Evolutionary conservation across 2,888 invertebrate genomes (phyloP), one percentile per base, ranked within the genome.

Genomic region (Dermolepida albohirtum): DNA sequence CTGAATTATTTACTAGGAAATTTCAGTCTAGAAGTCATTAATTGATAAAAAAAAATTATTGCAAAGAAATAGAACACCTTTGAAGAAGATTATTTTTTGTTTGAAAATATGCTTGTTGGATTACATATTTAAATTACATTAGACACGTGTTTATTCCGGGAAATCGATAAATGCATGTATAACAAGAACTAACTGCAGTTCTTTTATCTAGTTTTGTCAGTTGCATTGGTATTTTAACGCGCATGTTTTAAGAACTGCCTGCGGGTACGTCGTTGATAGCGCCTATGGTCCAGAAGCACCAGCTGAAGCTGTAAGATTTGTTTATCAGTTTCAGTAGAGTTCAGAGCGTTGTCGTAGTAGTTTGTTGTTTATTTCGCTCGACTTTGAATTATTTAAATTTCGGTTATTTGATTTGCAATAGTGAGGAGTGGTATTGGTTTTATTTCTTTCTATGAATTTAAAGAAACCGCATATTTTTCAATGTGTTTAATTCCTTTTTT

Each of bases 291-390:
- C 69, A 69, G 44, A 55, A 44, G 54, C 64, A 49, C 50, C 57
- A 51, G 59, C 65, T 66, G 69, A 69, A 66, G 65, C 69, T 69
- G 69, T 51, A 62, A 51, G 65, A 59, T 69, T 68, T 69, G 65
- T 69, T 69, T 69, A 69, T 69, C 69, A 69, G 39, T 52, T 69
- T 69, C 66, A 69, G 69, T 69, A 59, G 62, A 66, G 69, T 69
- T 66, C 69, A 59, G 69, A 62, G 62, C 66, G 57, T 52, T 39
- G 66, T 52, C 39, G 59, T 12, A 27, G 57, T 68, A 59, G 62
- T 65, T 66, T 54, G 47, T 66, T 50, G 10, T 47, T 47, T 62
- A 14, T 62, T 62, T 62, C 59, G 59, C 59, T 59, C 34, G 14
- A 16, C 16, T n/a, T 34, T 34, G 17, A 44, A 59, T 62, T 62